Percentiles rank a stretch among this genome's conserved stretches.
Evolutionary conservation across 2,797 vertebrate genomes (phyloP).

Genomic region (Acrocephalus scirpaceus): DNA sequence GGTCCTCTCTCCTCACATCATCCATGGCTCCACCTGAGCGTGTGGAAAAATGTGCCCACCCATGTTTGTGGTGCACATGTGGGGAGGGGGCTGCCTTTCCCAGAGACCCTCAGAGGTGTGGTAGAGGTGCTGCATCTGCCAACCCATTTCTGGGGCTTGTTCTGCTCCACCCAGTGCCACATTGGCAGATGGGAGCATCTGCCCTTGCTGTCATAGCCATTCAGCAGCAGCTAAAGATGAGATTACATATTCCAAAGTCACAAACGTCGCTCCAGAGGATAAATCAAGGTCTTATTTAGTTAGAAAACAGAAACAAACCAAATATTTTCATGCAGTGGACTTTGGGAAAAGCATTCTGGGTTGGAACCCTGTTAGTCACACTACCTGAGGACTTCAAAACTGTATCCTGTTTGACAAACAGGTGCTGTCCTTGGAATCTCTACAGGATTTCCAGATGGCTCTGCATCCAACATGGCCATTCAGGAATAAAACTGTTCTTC

Average conservation of each 20-base stretch:
- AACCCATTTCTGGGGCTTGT: background rate
- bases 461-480: background rate
- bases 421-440: constrained; percentile 28
- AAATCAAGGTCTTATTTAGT: background rate
- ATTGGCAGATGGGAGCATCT: background rate
- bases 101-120: background rate
- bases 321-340: background rate
- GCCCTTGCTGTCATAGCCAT: background rate
- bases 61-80: background rate
- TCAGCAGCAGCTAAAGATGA: background rate
- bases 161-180: background rate
- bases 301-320: background rate
- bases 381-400: background rate
- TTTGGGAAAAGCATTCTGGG: background rate
- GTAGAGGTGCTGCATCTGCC: background rate
- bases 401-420: background rate
- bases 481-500: constrained; percentile 13
- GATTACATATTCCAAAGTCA: background rate
- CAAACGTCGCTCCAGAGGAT: background rate
- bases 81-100: background rate
- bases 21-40: accelerated
- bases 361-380: background rate
- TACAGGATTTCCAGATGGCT: constrained; percentile 31
- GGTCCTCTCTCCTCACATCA: background rate
- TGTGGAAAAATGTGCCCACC: background rate